Base-by-base conservation (phyloP, 1,140 invertebrate species). In the Drosophila insularis region DNA sequence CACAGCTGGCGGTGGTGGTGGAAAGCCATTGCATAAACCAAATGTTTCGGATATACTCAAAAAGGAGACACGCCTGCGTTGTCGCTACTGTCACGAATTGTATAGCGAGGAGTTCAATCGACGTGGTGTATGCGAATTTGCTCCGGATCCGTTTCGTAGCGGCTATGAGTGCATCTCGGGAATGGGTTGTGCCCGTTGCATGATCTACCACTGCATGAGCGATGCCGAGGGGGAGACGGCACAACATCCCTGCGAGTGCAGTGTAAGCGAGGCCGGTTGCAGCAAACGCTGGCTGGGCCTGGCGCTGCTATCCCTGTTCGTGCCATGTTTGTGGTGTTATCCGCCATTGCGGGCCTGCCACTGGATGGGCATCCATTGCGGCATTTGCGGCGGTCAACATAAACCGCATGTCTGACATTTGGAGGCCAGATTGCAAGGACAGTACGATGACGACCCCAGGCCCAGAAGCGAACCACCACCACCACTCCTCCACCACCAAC, bases 241-340 rank as follows among this genome's bases (percentile, higher is more conserved):
- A 17, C 94, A 94, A 80, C 96, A 96, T 92, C 96, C 97, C 17
- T 98, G 97, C 93, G 94, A 95, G 32, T 96, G 96, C 90, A 93
- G 86, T 8, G 55, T 68, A 13, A 89, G 92, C 21, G 94, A 93
- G 92, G 93, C 94, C 64, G 92, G 93, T 5, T 95, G 94, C 91
- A 92, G 92, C 17, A 94, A 93, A 81, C 92, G 94, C 58, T 99
- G 98, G 98, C 91, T 97, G 68, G 96, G 96, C 68, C 92, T 98
- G 77, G 95, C 96, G 13, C 92, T 98, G 64, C 94, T 98, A 40
- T 97, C 97, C 40, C 92, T 98, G 62, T 93, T 98, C 79, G 95
- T 98, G 84, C 98, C 98, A 65, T 98, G 98, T 92, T 94, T 99
- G 66, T 98, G 97, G 94, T 97, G 97, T 92, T 98, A 98, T 93